These are phyloP conservation scores for Xiphorhynchus elegans DNA, from an alignment of 2,113 vertebrate species.

Conservation along the genomic window DNA sequence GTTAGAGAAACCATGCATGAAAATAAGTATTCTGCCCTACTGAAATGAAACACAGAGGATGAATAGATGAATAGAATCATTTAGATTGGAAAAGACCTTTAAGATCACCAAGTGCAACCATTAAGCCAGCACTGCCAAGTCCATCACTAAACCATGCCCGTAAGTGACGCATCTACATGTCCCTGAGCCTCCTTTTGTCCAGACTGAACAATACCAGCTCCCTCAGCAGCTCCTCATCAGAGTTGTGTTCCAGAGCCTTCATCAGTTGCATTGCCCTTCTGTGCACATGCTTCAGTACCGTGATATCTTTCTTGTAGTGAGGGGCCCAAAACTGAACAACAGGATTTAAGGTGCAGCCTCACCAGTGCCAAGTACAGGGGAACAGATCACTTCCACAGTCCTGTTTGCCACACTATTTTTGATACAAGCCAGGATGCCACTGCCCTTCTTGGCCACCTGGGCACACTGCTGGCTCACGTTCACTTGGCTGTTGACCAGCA, in stretches of 20 bases:
- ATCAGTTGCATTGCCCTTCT: background rate
- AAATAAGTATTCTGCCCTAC: background rate
- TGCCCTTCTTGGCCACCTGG: background rate
- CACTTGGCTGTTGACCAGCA: background rate
- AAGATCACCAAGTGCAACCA: background rate
- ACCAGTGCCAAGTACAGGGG: too few species aligned
- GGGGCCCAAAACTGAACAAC: background rate
- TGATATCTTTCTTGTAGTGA: background rate
- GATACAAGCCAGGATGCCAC: background rate
- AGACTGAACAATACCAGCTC: background rate
- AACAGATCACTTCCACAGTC: background rate
- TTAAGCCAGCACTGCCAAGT: background rate
- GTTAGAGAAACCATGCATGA: background rate
- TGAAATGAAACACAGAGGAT: background rate
- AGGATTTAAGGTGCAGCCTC: background rate
- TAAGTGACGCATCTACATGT: background rate
- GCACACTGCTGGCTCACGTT: background rate
- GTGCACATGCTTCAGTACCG: background rate
- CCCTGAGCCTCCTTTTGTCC: background rate
- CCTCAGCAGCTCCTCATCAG: background rate
- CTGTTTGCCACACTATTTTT: background rate
- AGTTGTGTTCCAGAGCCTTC: background rate
- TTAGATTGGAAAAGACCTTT: background rate
- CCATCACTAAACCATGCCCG: accelerated
- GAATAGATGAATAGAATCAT: background rate